Evolutionary conservation across 2,797 vertebrate genomes (phyloP).

Genomic region (Microctenopoma stevenorrisi): DNA sequence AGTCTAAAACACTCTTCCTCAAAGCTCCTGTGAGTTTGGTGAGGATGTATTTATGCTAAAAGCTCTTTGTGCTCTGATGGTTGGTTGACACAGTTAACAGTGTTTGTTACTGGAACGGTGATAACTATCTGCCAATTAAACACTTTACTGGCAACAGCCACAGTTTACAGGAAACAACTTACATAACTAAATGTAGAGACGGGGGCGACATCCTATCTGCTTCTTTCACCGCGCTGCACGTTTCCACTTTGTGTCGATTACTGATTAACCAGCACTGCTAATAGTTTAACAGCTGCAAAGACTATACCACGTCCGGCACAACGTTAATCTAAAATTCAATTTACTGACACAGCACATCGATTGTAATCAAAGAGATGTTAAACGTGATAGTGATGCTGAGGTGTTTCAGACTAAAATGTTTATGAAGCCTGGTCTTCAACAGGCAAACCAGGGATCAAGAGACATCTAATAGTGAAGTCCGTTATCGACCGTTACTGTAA

Average conservation of each 20-base stretch:
- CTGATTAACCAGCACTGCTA: neutral
- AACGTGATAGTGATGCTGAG: neutral
- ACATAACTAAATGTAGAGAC: neutral
- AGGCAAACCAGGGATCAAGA: neutral
- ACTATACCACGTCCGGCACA: neutral
- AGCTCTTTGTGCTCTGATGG: constrained; percentile 7
- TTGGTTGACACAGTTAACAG: neutral
- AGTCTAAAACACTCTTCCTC: no score
- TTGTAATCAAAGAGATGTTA: neutral
- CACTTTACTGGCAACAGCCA: constrained; percentile 8
- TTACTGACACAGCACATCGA: no score
- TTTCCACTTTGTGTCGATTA: constrained; percentile 16
- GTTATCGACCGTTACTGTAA: constrained; percentile 28
- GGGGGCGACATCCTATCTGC: constrained; percentile 1
- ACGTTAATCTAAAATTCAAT: no score
- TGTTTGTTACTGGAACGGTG: neutral
- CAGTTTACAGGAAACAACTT: constrained; percentile 26
- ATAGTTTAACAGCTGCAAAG: neutral
- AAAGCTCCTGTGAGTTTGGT: neutral
- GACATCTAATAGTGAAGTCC: constrained; percentile 10
- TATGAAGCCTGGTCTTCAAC: neutral
- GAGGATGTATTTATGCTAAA: neutral
- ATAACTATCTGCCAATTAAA: neutral
- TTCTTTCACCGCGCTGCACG: constrained; percentile 1
- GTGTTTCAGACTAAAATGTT: neutral